Evolutionary conservation across 2,888 invertebrate genomes (phyloP).

Genomic region (Apamea anceps): DNA sequence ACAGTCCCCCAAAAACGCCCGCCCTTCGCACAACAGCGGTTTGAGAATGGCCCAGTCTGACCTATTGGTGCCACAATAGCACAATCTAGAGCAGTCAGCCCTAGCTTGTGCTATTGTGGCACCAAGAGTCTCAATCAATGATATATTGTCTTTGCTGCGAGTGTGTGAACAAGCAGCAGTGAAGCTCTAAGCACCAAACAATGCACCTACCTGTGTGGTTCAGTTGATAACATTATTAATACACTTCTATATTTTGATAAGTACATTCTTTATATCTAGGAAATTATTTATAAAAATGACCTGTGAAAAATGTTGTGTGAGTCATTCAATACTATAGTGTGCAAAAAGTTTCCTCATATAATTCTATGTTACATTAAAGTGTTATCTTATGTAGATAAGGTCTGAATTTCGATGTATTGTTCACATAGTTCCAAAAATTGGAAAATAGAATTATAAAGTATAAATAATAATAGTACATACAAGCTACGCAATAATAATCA

Average conservation of each 20-base stretch:
- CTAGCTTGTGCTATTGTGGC: neutral
- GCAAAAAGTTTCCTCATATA: neutral
- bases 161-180: neutral
- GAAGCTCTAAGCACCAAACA: neutral
- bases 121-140: no score
- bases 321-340: neutral
- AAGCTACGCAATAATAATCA: neutral
- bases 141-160: neutral
- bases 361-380: neutral
- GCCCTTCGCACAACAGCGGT: no score
- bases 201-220: neutral
- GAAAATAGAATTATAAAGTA: neutral
- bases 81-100: neutral
- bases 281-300: conserved; percentile 5
- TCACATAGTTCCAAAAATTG: neutral
- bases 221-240: neutral
- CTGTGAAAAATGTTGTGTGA: neutral
- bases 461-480: neutral
- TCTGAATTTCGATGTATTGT: no score
- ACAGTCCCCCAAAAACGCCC: no score
- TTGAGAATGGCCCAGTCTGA: neutral
- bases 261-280: neutral
- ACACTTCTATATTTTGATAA: neutral
- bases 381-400: no score
- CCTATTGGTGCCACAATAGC: neutral